Conservation (phyloP, 2,797 vertebrate species). For the Dromococcyx pavoninus region DNA sequence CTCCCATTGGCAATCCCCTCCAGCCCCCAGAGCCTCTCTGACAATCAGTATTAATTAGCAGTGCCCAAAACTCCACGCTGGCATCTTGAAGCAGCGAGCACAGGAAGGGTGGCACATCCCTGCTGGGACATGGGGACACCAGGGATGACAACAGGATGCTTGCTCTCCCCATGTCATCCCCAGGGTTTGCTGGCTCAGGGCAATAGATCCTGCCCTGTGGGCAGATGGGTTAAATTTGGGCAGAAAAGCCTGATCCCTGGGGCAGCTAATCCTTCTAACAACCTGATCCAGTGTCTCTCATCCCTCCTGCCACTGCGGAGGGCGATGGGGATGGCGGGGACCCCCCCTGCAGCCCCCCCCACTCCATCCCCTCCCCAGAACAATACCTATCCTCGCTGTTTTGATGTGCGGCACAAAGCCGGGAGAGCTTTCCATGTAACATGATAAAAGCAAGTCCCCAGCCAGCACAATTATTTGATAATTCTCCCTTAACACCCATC, state of each 20-base stretch:
- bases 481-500: conserved; percentile 79
- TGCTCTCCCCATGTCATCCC: background rate
- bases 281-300: background rate
- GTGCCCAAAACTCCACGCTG: background rate
- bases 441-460: conserved; percentile 68
- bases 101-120: background rate
- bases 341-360: background rate
- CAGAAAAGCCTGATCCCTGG: background rate
- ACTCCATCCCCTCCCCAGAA: background rate
- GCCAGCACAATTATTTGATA: conserved; percentile 72
- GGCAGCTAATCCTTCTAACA: background rate
- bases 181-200: background rate
- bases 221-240: background rate
- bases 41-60: conserved; percentile 1
- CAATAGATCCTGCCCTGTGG: too few relatives aligned
- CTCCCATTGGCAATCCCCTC: background rate
- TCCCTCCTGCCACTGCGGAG: background rate
- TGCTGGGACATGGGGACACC: background rate
- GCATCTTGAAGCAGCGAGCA: fast-evolving
- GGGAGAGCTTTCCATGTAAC: conserved; percentile 33
- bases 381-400: background rate
- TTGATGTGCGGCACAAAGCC: conserved; percentile 51
- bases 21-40: background rate
- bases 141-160: background rate
- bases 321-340: background rate